Conservation (phyloP, 2,888 invertebrate genomes). For the Cylindroiulus punctatus region DNA sequence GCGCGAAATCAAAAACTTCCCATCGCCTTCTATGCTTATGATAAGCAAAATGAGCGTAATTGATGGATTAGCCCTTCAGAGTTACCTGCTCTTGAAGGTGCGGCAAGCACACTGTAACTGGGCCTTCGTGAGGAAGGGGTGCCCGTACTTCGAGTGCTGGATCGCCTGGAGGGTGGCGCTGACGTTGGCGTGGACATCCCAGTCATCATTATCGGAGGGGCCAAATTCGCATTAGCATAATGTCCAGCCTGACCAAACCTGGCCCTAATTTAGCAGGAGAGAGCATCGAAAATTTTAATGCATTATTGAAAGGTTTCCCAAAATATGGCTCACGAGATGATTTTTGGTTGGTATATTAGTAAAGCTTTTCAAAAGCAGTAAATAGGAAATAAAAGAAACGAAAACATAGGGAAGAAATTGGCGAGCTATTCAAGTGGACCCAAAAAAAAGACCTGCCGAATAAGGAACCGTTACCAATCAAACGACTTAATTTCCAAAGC, state of each 20-base stretch:
- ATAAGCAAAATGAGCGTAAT: constrained; percentile 4
- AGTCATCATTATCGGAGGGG: constrained; percentile 58
- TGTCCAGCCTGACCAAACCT: constrained; percentile 57
- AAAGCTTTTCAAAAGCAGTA: too few species aligned
- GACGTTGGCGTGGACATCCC: constrained; percentile 57
- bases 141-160: constrained; percentile 57
- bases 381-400: too few species aligned
- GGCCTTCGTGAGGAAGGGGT: constrained; percentile 56
- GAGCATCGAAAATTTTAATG: neutral
- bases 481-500: too few species aligned
- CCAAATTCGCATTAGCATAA: constrained; percentile 57
- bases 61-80: constrained; percentile 39
- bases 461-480: too few species aligned
- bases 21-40: neutral
- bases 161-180: constrained; percentile 56
- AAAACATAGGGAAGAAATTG: too few species aligned
- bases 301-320: too few species aligned
- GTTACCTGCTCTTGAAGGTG: constrained; percentile 57
- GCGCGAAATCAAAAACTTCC: constrained; percentile 12
- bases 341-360: too few species aligned
- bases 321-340: too few species aligned
- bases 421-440: too few species aligned
- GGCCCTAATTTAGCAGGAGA: constrained; percentile 50
- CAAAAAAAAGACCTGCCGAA: too few species aligned
- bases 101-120: constrained; percentile 56